Conservation (phyloP, 1,140 invertebrate genomes). For the Dryas iulia region DNA sequence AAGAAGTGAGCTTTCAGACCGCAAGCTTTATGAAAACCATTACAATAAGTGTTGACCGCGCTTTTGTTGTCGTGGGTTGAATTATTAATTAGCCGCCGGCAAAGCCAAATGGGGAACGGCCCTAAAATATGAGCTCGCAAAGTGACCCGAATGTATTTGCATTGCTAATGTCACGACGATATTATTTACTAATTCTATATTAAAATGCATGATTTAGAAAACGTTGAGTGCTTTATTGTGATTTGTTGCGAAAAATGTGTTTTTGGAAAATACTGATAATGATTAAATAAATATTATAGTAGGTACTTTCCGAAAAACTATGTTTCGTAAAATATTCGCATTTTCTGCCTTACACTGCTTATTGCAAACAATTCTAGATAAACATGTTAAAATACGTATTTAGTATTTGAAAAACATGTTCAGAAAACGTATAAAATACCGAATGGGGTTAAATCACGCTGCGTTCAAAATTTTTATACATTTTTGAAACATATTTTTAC, state of each 20-base stretch:
- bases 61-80: slow-evolving; percentile 29
- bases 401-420: no score
- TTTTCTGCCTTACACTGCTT: no score
- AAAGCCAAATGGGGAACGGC: slow-evolving; percentile 24
- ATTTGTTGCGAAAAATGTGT: not conserved
- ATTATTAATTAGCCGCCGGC: slow-evolving; percentile 31
- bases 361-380: no score
- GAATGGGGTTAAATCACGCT: no score
- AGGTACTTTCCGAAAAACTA: no score
- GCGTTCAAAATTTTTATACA: no score
- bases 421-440: no score
- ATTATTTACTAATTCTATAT: slow-evolving; percentile 14
- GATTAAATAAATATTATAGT: no score
- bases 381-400: no score
- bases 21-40: slow-evolving; percentile 19
- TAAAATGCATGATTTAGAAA: not conserved
- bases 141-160: slow-evolving; percentile 32
- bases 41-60: slow-evolving; percentile 26
- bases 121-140: slow-evolving; percentile 27
- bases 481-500: no score
- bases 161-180: slow-evolving; percentile 25
- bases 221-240: not conserved
- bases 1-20: not conserved
- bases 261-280: no score
- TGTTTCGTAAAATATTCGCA: no score